Percentiles rank a stretch among this genome's conserved stretches.
These are phyloP conservation scores for Tubulanus polymorphus DNA, from an alignment of 2,888 invertebrate species.

Conservation along the genomic window DNA sequence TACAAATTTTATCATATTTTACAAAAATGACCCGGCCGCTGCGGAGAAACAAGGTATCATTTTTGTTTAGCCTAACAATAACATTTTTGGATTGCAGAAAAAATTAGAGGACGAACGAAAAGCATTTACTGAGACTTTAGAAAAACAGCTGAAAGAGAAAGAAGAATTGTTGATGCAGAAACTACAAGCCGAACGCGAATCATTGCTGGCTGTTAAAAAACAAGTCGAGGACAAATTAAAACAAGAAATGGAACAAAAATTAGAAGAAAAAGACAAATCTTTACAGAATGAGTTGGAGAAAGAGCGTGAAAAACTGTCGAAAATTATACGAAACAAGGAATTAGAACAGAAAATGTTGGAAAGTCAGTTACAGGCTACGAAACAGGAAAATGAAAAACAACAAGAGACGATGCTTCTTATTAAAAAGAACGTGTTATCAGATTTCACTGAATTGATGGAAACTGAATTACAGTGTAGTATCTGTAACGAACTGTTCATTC, in stretches of 20 bases:
- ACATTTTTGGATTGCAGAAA: constrained; percentile 13
- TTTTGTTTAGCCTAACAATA: neutral
- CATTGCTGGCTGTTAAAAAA: constrained; percentile 56
- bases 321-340: constrained; percentile 38
- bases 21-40: no score
- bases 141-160: constrained; percentile 21
- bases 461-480: constrained; percentile 70
- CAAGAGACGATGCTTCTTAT: constrained; percentile 32
- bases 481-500: constrained; percentile 70
- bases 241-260: constrained; percentile 63
- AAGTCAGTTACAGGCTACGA: constrained; percentile 35
- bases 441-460: constrained; percentile 46
- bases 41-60: no score
- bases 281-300: constrained; percentile 25
- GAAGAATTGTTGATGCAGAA: constrained; percentile 6
- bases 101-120: constrained; percentile 47
- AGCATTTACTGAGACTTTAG: constrained; percentile 49
- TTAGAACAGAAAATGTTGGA: constrained; percentile 39
- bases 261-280: constrained; percentile 38
- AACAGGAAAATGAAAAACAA: constrained; percentile 33
- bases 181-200: constrained; percentile 36
- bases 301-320: constrained; percentile 14
- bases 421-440: constrained; percentile 35
- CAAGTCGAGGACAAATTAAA: constrained; percentile 33
- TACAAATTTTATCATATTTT: no score